A percentile compares a stretch with the other conserved stretches of the same genome.
These are phyloP conservation scores for Sebastes aleutianus DNA, from an alignment of 2,797 vertebrate genomes.

Conservation along the genomic window DNA sequence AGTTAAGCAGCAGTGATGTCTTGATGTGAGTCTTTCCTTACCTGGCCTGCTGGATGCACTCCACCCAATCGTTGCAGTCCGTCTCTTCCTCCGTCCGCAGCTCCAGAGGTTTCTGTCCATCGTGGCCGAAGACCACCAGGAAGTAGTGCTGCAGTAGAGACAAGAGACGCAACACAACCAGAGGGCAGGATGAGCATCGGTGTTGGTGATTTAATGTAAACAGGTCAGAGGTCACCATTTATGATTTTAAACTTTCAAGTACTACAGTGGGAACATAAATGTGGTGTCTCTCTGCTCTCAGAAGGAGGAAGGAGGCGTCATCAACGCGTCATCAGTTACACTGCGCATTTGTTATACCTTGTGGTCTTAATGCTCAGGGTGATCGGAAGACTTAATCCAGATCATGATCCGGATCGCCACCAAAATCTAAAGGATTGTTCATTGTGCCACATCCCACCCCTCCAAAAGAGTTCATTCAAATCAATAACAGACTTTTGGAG, in stretches of 20 bases:
- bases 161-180: neutral
- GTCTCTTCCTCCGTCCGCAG: conserved; percentile 92
- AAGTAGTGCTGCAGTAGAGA: conserved; percentile 88
- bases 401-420: no score
- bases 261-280: no score
- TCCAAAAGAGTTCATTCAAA: no score
- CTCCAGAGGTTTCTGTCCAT: conserved; percentile 95
- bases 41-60: conserved; percentile 96
- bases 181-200: neutral
- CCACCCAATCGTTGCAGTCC: conserved; percentile 94
- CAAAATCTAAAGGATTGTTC: no score
- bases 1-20: neutral
- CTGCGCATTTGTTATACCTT: no score
- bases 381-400: no score
- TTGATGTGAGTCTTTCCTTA: conserved; percentile 49
- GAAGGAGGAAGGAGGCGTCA: no score
- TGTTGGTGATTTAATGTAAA: neutral
- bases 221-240: neutral
- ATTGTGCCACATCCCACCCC: no score
- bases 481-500: no score
- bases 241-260: neutral
- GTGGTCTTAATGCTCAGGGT: no score
- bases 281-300: no score
- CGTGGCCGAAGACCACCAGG: conserved; percentile 93
- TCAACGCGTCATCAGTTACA: no score